Evolutionary conservation across 1,140 invertebrate species (phyloP), one percentile per base, ranked within the genome.

Genomic region (Drosophila quadrilineata): DNA sequence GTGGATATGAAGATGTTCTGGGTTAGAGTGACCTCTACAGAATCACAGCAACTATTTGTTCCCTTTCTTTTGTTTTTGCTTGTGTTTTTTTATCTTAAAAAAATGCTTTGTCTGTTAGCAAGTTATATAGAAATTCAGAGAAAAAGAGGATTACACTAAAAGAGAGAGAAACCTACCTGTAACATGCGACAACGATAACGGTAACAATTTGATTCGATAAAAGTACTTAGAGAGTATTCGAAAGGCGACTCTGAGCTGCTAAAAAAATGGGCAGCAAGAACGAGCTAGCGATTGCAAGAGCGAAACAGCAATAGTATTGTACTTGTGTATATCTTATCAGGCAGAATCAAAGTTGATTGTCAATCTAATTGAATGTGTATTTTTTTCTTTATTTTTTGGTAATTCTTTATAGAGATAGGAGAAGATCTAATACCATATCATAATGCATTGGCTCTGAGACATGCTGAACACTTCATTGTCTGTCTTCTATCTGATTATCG

Each of bases 231-330:
- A 50, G 38, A 58, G 36, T 48, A 35, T 48, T 43, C 22, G 16
- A 17, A 57, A 57, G 40, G 66, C 72, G 64, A 68, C 56, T 62
- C 75, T 54, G 75, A 80, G 75, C 59, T n/a, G n/a, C n/a, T n/a
- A 75, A 63, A 54, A 41, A 38, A 17, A 71, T 66, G 50, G 66
- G 24, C 63, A 56, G 17, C 38, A 53, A 75, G 54, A 76, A 71
- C 62, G 64, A 84, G 70, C 70, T 64, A 86, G 80, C 75, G 63
- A 67, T 71, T 72, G 77, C 74, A 58, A 70, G 71, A 82, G 72
- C 71, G 69, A 84, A 70, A 67, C 48, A 82, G 77, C 77, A 56
- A 64, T 21, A 43, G 38, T 53, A 41, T 53, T 24, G 26, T 31
- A 29, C 38, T n/a, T 54, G 68, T 70, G 64, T 70, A 3, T 31